Conservation (phyloP, 2,113 vertebrate genomes). For the Nothobranchius furzeri region DNA sequence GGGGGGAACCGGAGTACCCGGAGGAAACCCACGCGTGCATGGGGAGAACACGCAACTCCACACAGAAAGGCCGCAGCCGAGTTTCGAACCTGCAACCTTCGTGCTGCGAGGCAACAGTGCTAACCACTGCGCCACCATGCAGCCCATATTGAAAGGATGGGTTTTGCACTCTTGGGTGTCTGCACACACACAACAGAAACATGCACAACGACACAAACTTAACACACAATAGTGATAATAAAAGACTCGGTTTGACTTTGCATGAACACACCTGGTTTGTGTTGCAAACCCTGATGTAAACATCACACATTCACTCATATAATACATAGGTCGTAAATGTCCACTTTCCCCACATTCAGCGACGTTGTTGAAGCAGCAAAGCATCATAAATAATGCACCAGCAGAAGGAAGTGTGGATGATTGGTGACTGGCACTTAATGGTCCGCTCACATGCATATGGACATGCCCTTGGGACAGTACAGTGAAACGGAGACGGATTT, state of each 20-base stretch:
- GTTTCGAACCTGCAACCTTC: too few relatives aligned
- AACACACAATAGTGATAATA: neutral
- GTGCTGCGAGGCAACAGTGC: too few relatives aligned
- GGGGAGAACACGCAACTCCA: too few relatives aligned
- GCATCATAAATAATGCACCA: conserved; percentile 40
- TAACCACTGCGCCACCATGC: too few relatives aligned
- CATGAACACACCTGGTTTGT: neutral
- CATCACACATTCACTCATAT: neutral
- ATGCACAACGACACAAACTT: conserved; percentile 4
- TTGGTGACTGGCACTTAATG: conserved; percentile 28
- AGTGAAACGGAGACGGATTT: conserved; percentile 22
- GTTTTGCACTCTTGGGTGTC: neutral
- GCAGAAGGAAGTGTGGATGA: conserved; percentile 16
- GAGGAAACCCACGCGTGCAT: too few relatives aligned
- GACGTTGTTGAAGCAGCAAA: conserved; percentile 7
- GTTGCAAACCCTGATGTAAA: neutral
- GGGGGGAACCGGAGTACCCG: too few relatives aligned
- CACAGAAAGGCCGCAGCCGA: too few relatives aligned
- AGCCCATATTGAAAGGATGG: neutral
- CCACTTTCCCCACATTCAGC: neutral
- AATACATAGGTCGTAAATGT: neutral
- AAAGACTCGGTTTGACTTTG: too few relatives aligned
- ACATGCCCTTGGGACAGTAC: conserved; percentile 32
- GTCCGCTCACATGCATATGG: conserved; percentile 47
- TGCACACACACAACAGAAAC: neutral